These are phyloP conservation scores for Phragmatobia fuliginosa DNA, from an alignment of 2,888 invertebrate species.

Conservation along the genomic window DNA sequence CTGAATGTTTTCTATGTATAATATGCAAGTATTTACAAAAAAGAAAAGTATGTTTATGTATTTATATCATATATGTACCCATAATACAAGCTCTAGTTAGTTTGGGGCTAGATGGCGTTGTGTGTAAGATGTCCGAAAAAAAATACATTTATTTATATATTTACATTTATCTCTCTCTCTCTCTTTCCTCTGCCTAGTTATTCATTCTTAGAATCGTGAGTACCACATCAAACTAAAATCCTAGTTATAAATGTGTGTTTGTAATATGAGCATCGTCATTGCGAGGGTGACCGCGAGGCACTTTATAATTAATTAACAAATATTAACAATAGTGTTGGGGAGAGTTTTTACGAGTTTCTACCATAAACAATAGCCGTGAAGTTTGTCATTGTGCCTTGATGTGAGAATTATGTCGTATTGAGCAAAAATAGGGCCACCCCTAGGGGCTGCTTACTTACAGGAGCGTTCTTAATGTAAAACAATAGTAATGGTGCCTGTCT, in stretches of 20 bases:
- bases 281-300: slow-evolving; percentile 34
- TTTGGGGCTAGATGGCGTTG: too few relatives aligned
- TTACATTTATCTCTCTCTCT: too few relatives aligned
- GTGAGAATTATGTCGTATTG: slow-evolving; percentile 50
- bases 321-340: slow-evolving; percentile 59
- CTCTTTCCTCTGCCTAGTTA: neutral
- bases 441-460: slow-evolving; percentile 14
- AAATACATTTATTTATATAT: too few relatives aligned
- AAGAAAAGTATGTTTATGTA: too few relatives aligned
- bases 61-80: too few relatives aligned
- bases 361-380: slow-evolving; percentile 52
- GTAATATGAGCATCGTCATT: slow-evolving; percentile 41
- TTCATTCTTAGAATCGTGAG: neutral
- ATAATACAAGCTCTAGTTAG: too few relatives aligned
- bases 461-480: slow-evolving; percentile 7
- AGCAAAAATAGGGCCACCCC: slow-evolving; percentile 43
- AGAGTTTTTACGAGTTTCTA: slow-evolving; percentile 54
- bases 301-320: slow-evolving; percentile 64
- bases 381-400: slow-evolving; percentile 50
- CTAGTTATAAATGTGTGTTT: slow-evolving; percentile 7
- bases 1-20: too few relatives aligned
- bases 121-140: too few relatives aligned
- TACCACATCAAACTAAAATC: neutral
- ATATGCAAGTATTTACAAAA: too few relatives aligned
- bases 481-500: neutral